Evolutionary conservation across 2,888 invertebrate genomes (phyloP).

Genomic region (Congeria kusceri): DNA sequence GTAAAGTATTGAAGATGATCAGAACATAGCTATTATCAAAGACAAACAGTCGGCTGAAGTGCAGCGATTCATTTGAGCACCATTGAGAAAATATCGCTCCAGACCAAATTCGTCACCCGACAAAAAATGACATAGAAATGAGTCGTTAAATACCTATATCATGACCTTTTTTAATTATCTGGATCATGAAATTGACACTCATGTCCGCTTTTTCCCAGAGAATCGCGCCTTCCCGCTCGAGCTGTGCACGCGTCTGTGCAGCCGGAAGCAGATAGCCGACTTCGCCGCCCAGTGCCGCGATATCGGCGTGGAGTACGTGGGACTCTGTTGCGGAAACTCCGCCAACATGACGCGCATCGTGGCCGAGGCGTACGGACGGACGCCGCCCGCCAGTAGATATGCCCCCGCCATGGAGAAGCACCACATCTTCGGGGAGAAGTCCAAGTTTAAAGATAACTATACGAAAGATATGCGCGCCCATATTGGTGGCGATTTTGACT

Average conservation of each 20-base stretch:
- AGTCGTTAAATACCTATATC: no score
- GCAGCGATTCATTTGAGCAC: no score
- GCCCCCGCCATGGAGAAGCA: constrained; percentile 71
- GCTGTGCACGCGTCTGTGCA: constrained; percentile 67
- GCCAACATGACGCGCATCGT: constrained; percentile 75
- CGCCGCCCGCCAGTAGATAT: constrained; percentile 71
- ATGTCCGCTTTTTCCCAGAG: constrained; percentile 58
- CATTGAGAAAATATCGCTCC: no score
- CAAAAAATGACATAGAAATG: no score
- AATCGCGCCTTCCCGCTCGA: constrained; percentile 72
- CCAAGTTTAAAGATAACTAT: constrained; percentile 41
- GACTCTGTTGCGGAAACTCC: constrained; percentile 81
- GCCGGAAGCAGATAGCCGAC: constrained; percentile 70
- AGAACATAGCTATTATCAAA: no score
- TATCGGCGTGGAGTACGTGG: constrained; percentile 78
- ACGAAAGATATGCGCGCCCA: constrained; percentile 32
- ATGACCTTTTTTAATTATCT: no score
- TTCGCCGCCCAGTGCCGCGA: constrained; percentile 75
- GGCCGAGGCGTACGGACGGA: constrained; percentile 74
- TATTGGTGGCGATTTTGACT: constrained; percentile 26
- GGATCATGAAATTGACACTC: neutral
- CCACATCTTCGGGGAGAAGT: constrained; percentile 63
- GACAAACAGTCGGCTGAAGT: no score
- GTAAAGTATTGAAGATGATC: no score
- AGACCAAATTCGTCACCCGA: no score